Evolutionary conservation across 2,113 vertebrate species (phyloP), one percentile per base, ranked within the genome.

Genomic region (Sceloporus undulatus): DNA sequence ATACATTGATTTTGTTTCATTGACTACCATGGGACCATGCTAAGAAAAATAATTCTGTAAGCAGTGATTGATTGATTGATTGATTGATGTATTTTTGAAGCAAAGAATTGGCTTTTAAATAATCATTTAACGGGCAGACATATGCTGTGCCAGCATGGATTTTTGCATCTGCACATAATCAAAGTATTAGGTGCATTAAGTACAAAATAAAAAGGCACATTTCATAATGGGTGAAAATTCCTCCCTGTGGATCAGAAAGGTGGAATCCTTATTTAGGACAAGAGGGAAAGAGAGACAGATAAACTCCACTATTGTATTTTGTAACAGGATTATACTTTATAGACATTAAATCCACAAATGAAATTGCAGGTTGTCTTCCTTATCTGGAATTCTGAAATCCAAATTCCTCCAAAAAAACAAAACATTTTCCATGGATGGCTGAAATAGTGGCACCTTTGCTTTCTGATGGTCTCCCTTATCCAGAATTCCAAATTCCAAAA

Each of bases 251-350:
- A 68, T 9, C 48, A 52, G 77, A 74, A 66, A 90, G 93, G 90
- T 81, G 91, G 80, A 81, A 82, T 52, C n/a, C 68, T 94, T 92
- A 92, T 90, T 94, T 94, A 96, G 91, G 90, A 86, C 4, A n/a
- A 62, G 9, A 19, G 62, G 38, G 71, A n/a, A 76, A 90, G 7
- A 75, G 42, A 91, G 88, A 48, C 40, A 78, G 0, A 1, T n/a
- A 88, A 74, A 16, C 6, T 86, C 76, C 70, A 56, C 78, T 79
- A 66, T 2, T 40, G 40, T 18, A 14, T 2, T 85, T 85, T 27
- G 65, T 66, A 76, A 68, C 3, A 91, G 70, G 11, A 82, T 14
- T 21, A 88, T 84, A 65, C 25, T 59, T 89, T 23, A 89, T 14
- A 59, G 2, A 54, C 34, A 38, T 84, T 59, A 87, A 42, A 62